Percentiles rank a stretch among this genome's conserved stretches.
These are phyloP conservation scores for Mirounga angustirostris DNA, from an alignment of 2,113 vertebrate species.

Conservation along the genomic window DNA sequence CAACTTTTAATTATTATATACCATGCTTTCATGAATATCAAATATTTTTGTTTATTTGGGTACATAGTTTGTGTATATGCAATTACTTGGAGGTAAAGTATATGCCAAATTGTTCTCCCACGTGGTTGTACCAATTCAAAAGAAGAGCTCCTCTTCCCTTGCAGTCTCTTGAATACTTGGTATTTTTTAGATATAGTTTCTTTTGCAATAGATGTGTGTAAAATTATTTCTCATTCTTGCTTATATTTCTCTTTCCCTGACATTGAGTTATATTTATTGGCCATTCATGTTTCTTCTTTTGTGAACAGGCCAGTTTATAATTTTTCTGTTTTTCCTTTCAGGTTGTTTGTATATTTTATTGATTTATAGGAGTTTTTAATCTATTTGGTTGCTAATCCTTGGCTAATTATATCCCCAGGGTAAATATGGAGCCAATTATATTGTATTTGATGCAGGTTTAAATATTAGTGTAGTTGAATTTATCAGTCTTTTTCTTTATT, in stretches of 20 bases:
- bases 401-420: neutral
- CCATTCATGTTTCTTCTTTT: neutral
- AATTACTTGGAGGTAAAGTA: neutral
- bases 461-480: conserved; percentile 27
- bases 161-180: neutral
- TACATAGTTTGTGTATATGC: neutral
- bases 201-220: neutral
- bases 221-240: neutral
- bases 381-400: neutral
- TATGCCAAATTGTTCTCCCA: neutral
- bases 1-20: neutral
- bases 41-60: neutral
- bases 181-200: conserved; percentile 51
- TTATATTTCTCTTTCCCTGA: neutral
- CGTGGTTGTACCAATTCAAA: neutral
- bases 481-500: neutral
- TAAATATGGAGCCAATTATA: neutral
- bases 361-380: neutral
- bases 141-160: neutral
- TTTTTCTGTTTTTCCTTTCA: neutral
- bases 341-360: conserved; percentile 11
- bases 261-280: neutral
- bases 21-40: neutral
- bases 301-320: neutral
- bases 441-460: neutral